These are phyloP conservation scores for Chauna torquata DNA, from an alignment of 2,113 vertebrate species.

Conservation along the genomic window DNA sequence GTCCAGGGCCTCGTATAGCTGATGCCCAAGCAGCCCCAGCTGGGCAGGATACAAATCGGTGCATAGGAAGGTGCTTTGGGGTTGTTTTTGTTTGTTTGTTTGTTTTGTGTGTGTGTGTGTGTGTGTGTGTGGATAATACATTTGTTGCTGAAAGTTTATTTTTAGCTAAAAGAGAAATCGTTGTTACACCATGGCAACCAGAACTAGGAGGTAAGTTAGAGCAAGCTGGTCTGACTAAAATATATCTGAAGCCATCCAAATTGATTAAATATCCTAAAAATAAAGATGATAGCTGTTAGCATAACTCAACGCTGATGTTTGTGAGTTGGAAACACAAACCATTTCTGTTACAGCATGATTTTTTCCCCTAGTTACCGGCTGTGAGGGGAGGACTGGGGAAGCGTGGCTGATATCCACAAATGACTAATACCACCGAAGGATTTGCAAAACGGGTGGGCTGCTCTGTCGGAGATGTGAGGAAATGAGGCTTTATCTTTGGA, in stretches of 20 bases:
- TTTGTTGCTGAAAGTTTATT: constrained; percentile 68
- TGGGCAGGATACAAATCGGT: background rate
- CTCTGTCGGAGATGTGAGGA: background rate
- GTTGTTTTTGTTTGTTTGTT: background rate
- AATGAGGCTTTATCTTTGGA: constrained; percentile 18
- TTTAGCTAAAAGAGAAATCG: constrained; percentile 68
- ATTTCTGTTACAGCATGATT: background rate
- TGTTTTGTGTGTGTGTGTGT: background rate
- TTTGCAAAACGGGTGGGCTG: background rate
- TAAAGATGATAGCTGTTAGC: constrained; percentile 36
- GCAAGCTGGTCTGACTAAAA: constrained; percentile 68
- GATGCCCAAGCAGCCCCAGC: background rate
- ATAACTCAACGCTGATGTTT: constrained; percentile 19
- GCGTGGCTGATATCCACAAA: background rate
- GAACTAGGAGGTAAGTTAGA: constrained; percentile 58
- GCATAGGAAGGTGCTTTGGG: background rate
- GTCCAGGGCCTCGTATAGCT: background rate
- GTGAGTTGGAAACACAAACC: constrained; percentile 15
- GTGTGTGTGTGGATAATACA: background rate
- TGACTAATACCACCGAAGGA: background rate
- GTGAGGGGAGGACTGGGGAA: background rate
- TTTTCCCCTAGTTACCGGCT: background rate
- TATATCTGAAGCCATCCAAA: constrained; percentile 62
- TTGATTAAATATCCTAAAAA: constrained; percentile 74
- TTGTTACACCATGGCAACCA: constrained; percentile 72